Evolutionary conservation across 2,113 vertebrate genomes (phyloP).

Genomic region (Lamprologus lemairii): DNA sequence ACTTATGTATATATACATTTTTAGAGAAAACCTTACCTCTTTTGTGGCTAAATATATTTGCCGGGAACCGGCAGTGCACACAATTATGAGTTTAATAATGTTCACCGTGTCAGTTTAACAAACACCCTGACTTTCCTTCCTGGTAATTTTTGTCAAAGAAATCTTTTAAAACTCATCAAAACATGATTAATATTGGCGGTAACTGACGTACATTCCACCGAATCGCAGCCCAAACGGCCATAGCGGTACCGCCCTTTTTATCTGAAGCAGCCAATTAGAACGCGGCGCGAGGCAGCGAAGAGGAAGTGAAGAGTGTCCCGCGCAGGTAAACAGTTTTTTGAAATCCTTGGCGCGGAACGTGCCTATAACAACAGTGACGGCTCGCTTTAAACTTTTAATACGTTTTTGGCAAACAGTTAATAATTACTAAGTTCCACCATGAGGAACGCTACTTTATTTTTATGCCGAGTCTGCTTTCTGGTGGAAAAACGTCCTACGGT

Average conservation of each 20-base stretch:
- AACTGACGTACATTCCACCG: constrained; percentile 49
- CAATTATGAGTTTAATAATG: background rate
- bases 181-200: constrained; percentile 40
- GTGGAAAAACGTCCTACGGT: background rate
- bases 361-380: background rate
- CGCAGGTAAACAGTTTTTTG: constrained; percentile 71
- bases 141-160: background rate
- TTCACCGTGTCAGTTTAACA: fast-evolving
- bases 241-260: constrained; percentile 28
- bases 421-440: background rate
- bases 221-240: constrained; percentile 34
- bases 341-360: constrained; percentile 77
- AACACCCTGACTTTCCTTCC: fast-evolving
- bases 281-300: background rate
- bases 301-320: constrained; percentile 60
- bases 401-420: background rate
- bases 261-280: constrained; percentile 43
- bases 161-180: background rate
- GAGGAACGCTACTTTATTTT: background rate
- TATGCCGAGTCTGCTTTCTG: fast-evolving
- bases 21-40: background rate
- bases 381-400: background rate
- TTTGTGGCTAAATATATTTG: background rate
- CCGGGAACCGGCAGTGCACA: background rate
- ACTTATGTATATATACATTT: background rate